A percentile compares a stretch with the other conserved stretches of the same genome.
Evolutionary conservation across 35 echinoderm and acorn worm species (phyloP).

Genomic region (Diadema setosum): DNA sequence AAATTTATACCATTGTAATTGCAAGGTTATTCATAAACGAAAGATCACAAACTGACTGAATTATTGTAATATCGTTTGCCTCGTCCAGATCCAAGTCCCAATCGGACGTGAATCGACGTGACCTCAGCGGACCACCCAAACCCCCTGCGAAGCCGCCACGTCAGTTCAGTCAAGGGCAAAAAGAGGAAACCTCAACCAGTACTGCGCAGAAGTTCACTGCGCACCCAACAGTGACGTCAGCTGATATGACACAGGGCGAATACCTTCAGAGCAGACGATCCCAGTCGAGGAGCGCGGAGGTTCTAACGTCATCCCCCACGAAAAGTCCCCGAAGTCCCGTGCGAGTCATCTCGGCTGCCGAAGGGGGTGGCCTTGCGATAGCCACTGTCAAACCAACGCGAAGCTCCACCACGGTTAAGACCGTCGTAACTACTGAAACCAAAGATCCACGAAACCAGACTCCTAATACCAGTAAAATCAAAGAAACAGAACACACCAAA

Average conservation of each 20-base stretch:
- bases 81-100: conserved; percentile 36
- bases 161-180: background rate
- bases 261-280: background rate
- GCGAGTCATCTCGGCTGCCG: background rate
- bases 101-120: conserved; percentile 17
- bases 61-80: background rate
- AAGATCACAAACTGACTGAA: no score
- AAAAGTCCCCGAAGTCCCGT: conserved; percentile 16
- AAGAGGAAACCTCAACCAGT: background rate
- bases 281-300: conserved; percentile 29
- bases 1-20: no score
- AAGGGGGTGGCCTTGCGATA: background rate
- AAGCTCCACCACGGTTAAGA: conserved; percentile 13
- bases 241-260: background rate
- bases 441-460: conserved; percentile 18
- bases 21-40: no score
- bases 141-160: background rate
- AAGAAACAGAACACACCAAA: background rate
- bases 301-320: conserved; percentile 23
- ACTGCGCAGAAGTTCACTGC: background rate
- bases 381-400: background rate
- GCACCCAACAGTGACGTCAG: background rate
- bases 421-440: background rate
- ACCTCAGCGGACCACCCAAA: background rate
- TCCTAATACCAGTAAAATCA: background rate